phyloP scores from a whole-genome alignment of 2,113 vertebrate species.

The Psittacara wagleri region DNA sequence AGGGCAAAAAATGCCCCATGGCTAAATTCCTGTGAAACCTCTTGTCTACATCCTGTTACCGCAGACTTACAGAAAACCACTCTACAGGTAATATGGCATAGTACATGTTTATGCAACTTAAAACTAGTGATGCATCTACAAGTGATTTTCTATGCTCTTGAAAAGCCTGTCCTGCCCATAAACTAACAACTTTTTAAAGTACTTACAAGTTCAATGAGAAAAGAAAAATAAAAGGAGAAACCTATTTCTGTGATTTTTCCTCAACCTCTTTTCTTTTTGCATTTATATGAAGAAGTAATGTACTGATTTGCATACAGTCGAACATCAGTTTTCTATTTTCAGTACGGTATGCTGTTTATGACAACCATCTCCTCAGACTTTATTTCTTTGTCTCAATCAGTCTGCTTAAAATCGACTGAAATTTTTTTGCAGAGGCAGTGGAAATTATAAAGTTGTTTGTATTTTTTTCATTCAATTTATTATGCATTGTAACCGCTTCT shows the following conservation, averaged over 20 bases:
- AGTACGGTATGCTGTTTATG: background rate
- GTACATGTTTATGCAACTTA: background rate
- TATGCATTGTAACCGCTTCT: background rate
- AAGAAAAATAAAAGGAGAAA: background rate
- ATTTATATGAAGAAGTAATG: background rate
- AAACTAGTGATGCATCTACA: background rate
- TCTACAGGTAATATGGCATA: background rate
- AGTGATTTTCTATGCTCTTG: background rate
- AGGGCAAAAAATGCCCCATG: background rate
- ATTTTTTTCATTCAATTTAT: conserved; percentile 4
- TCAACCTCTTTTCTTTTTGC: background rate
- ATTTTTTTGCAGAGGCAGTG: background rate
- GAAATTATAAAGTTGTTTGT: background rate
- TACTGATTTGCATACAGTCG: background rate
- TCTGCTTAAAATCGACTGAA: background rate
- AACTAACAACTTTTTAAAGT: background rate
- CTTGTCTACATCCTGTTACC: background rate
- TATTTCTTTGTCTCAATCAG: background rate
- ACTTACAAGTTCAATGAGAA: background rate
- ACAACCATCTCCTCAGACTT: background rate
- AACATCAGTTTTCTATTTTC: conserved; percentile 17
- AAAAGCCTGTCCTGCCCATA: background rate
- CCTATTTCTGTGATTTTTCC: background rate
- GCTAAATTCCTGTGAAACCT: background rate
- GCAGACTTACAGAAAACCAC: background rate